These are phyloP conservation scores for Phoxinus dragarum DNA, from an alignment of 2,797 vertebrate genomes.

Conservation along the genomic window DNA sequence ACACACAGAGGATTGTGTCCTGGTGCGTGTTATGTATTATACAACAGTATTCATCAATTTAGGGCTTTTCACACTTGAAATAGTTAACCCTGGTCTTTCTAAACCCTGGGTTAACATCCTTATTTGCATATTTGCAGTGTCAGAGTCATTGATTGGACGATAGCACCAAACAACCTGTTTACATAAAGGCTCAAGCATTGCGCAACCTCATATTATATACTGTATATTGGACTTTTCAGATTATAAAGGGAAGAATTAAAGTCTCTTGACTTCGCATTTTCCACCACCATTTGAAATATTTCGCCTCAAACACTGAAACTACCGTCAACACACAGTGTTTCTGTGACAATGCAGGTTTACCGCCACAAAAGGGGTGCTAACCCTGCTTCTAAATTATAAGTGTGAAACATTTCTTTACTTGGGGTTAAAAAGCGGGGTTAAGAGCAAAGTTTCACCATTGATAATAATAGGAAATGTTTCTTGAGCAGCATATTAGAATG, in stretches of 20 bases:
- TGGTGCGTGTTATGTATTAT: slow-evolving; percentile 21
- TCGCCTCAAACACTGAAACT: background rate
- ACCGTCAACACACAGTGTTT: no score
- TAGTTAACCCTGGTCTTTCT: background rate
- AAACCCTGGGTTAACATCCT: background rate
- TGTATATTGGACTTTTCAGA: background rate
- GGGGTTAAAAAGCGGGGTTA: no score
- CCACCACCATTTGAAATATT: background rate
- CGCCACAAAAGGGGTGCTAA: no score
- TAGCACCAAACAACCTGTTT: no score
- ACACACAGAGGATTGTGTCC: background rate
- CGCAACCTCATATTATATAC: background rate
- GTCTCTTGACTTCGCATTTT: background rate
- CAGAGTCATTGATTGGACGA: background rate
- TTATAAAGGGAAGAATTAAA: background rate
- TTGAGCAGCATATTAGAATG: no score
- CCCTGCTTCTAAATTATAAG: no score
- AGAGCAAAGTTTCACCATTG: no score
- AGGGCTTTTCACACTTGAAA: background rate
- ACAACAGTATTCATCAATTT: slow-evolving; percentile 18
- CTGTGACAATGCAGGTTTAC: no score
- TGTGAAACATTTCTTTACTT: no score
- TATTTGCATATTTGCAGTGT: background rate
- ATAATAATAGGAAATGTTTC: no score
- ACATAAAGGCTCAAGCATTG: no score